Evolutionary conservation across 2,113 vertebrate species (phyloP), one percentile per base, ranked within the genome.

Genomic region (Oncorhynchus gorbuscha): DNA sequence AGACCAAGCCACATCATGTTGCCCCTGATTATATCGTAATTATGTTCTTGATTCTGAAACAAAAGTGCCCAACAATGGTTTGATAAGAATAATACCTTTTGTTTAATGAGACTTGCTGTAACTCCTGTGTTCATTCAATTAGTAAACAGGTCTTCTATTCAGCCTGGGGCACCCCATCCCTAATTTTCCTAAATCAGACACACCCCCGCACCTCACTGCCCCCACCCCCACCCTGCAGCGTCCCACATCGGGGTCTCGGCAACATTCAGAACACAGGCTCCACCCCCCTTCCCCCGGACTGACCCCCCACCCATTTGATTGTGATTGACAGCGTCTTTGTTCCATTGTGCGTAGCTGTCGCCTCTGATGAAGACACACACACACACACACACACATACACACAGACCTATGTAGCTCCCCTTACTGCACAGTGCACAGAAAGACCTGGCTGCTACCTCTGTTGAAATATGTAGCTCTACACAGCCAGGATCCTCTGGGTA

Each of bases 281-380:
- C 87, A 85, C 87, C 91, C 86, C 83, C 80, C 76, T 24, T 76
- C 81, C 83, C 84, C 73, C 5, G 22, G 75, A 84, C 71, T 58
- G 71, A 18, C 61, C 24, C 65, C 49, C 71, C 73, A 75, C 70
- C 78, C 73, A 73, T 92, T 92, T 93, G 92, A 93, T 93, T 93
- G 93, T 93, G 93, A 94, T 87, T 94, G 93, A 92, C 93, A 92
- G 86, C 78, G 78, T 89, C 89, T 93, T 94, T 94, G 92, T 93
- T 87, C 92, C 87, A 92, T 94, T 94, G 92, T 93, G 85, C 74
- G 71, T 85, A 92, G 90, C 90, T 92, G 91, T 93, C 91, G 90
- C 88, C 90, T 92, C 92, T 93, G 92, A 94, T 93, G 92, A 94
- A 94, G 92, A 94, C 88, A 86, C 76, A 77, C 64, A 76, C 62